phyloP scores from a whole-genome alignment of 2,888 invertebrate species.

The Leistus spinibarbis region DNA sequence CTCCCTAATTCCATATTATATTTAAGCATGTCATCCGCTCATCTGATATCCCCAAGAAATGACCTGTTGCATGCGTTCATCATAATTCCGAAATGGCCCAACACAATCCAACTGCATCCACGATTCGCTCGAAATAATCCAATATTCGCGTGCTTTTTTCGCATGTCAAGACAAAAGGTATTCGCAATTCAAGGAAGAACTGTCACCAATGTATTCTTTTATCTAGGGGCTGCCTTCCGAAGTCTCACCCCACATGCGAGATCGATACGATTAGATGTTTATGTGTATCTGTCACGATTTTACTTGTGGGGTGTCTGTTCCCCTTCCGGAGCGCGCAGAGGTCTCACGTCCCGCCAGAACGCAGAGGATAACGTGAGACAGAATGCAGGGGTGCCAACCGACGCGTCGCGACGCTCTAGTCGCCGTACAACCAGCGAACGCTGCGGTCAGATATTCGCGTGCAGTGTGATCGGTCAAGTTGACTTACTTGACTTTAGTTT shows the following conservation, averaged over 20 bases:
- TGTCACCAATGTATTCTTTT: background rate
- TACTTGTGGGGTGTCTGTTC: constrained; percentile 14
- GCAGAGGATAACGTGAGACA: background rate
- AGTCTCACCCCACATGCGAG: background rate
- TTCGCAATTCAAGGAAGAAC: background rate
- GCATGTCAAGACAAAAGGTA: background rate
- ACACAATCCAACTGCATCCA: background rate
- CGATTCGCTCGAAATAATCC: background rate
- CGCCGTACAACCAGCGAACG: constrained; percentile 3
- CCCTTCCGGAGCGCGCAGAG: constrained; percentile 4
- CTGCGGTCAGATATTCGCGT: background rate
- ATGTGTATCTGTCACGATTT: constrained; percentile 36
- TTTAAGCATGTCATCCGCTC: too few relatives aligned
- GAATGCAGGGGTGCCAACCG: constrained; percentile 4
- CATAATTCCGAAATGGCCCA: background rate
- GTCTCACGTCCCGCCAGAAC: background rate
- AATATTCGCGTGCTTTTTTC: background rate
- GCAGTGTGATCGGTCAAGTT: background rate
- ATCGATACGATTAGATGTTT: constrained; percentile 36
- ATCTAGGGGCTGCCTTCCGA: background rate
- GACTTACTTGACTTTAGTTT: background rate
- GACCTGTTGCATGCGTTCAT: background rate
- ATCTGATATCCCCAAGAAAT: too few relatives aligned
- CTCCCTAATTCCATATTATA: too few relatives aligned
- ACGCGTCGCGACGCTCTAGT: constrained; percentile 14